phyloP scores from a whole-genome alignment of 2,797 vertebrate genomes.

The Scarus forsteni region DNA sequence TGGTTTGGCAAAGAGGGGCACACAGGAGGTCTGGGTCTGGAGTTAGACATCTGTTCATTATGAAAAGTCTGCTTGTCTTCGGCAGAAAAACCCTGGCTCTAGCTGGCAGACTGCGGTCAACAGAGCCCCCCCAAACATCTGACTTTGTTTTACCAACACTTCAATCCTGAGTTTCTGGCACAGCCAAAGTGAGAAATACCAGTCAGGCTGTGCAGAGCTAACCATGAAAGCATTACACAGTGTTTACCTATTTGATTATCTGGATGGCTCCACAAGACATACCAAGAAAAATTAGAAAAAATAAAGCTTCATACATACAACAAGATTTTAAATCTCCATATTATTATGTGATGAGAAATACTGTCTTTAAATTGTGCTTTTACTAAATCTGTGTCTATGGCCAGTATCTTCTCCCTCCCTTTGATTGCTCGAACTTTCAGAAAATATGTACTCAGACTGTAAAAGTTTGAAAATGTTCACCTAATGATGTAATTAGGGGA shows the following conservation, averaged over 20 bases:
- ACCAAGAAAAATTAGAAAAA: background rate
- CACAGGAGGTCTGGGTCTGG: constrained; percentile 55
- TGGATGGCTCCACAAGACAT: background rate
- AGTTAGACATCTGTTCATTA: constrained; percentile 66
- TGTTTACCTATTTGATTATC: background rate
- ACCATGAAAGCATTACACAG: background rate
- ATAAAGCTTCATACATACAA: too few species aligned
- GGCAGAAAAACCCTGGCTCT: constrained; percentile 19
- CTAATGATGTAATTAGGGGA: too few species aligned
- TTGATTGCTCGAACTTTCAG: too few species aligned
- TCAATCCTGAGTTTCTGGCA: background rate
- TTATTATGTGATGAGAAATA: too few species aligned
- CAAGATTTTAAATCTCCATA: too few species aligned
- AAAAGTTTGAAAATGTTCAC: too few species aligned
- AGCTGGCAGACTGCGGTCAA: constrained; percentile 15
- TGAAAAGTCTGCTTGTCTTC: constrained; percentile 43
- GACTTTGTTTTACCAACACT: constrained; percentile 4
- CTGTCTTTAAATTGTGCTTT: too few species aligned
- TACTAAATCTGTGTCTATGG: too few species aligned
- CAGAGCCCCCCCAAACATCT: background rate
- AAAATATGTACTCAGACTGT: too few species aligned
- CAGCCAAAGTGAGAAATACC: background rate
- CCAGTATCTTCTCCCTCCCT: too few species aligned
- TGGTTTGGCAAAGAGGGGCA: constrained; percentile 53
- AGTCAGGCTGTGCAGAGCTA: background rate